Percentiles rank a stretch among this genome's conserved stretches.
These are phyloP conservation scores for Poeciliopsis prolifica DNA, from an alignment of 2,113 vertebrate genomes.

Conservation along the genomic window DNA sequence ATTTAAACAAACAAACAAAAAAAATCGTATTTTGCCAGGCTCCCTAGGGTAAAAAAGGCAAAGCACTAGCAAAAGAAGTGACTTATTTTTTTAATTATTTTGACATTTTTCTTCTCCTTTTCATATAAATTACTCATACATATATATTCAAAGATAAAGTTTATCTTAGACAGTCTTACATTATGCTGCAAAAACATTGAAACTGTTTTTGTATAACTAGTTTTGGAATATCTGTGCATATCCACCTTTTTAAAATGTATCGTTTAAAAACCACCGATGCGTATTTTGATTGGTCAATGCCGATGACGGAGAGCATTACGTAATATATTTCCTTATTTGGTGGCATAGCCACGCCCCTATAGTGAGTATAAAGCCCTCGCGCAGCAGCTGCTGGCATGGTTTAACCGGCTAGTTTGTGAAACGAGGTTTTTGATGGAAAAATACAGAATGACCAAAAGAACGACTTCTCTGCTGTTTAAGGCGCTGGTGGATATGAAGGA, in stretches of 20 bases:
- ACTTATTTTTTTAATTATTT: too few species aligned
- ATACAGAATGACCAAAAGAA: slow-evolving; percentile 52
- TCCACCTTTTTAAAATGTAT: not conserved
- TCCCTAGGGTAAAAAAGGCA: too few species aligned
- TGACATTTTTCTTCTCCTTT: not conserved
- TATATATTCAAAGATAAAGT: not conserved
- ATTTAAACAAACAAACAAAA: not conserved
- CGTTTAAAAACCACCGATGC: not conserved
- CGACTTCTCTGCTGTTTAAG: slow-evolving; percentile 31
- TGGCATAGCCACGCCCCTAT: fast-evolving
- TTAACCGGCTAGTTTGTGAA: fast-evolving
- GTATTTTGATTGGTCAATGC: slow-evolving; percentile 37
- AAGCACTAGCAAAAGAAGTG: too few species aligned
- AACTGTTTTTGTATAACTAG: not conserved
- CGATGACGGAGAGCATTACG: not conserved
- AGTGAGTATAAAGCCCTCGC: not conserved
- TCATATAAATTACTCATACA: not conserved
- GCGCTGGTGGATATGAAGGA: slow-evolving; percentile 60
- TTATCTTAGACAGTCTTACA: not conserved
- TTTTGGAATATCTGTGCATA: not conserved
- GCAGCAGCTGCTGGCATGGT: not conserved
- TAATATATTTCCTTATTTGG: not conserved
- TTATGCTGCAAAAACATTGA: not conserved
- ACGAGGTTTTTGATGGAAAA: not conserved
- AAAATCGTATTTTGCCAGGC: too few species aligned